Evolutionary conservation across 2,888 invertebrate genomes (phyloP).

Genomic region (Diaprepes abbreviatus): DNA sequence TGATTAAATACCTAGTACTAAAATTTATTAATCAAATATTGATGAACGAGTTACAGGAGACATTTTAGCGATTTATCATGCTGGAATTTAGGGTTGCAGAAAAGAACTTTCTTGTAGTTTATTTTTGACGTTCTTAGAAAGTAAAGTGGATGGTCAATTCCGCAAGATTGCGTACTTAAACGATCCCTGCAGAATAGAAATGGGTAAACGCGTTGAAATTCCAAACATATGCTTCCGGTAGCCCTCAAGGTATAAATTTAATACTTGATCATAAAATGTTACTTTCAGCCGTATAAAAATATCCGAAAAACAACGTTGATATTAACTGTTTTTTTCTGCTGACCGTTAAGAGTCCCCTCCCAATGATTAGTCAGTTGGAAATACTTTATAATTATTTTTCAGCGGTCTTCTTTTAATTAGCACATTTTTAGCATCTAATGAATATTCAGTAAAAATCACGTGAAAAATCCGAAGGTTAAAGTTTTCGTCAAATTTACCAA

Average conservation of each 20-base stretch:
- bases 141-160: conserved; percentile 13
- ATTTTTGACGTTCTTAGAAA: conserved; percentile 5
- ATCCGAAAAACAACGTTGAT: too few species aligned
- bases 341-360: too few species aligned
- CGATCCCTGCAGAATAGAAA: conserved; percentile 8
- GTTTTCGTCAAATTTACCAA: too few species aligned
- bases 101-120: conserved; percentile 7
- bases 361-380: too few species aligned
- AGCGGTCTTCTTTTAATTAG: too few species aligned
- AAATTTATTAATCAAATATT: conserved; percentile 12
- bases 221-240: not conserved
- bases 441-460: too few species aligned
- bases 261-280: too few species aligned
- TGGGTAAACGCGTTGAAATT: conserved; percentile 1
- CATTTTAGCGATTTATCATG: conserved; percentile 14
- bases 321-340: too few species aligned
- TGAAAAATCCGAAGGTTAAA: too few species aligned
- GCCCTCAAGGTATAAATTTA: not conserved
- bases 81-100: not conserved
- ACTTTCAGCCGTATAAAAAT: too few species aligned
- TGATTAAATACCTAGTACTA: not conserved
- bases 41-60: conserved; percentile 5
- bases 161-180: conserved; percentile 16
- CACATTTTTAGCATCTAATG: too few species aligned
- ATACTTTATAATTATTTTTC: too few species aligned